Evolutionary conservation across 1,140 invertebrate species (phyloP).

Genomic region (Drosophila arawakana): DNA sequence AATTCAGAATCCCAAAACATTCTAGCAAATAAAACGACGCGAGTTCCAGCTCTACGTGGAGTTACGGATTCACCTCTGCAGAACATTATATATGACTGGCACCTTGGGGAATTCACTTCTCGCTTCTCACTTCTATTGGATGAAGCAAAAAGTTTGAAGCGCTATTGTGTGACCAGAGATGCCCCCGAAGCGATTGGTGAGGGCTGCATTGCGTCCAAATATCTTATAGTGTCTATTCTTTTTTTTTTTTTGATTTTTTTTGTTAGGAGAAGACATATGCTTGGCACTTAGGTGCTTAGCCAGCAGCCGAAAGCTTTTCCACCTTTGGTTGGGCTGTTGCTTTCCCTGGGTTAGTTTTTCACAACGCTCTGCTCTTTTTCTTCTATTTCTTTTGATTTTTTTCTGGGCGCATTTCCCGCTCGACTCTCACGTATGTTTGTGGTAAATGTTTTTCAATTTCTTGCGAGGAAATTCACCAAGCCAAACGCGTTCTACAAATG

Average conservation of each 20-base stretch:
- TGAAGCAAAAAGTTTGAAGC: slow-evolving; percentile 20
- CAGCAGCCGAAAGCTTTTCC: slow-evolving; percentile 43
- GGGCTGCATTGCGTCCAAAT: neutral
- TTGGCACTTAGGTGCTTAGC: slow-evolving; percentile 67
- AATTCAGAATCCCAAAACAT: neutral
- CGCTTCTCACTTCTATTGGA: neutral
- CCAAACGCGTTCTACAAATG: slow-evolving; percentile 57
- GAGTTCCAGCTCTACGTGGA: neutral
- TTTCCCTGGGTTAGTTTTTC: slow-evolving; percentile 36
- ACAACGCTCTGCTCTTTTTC: neutral
- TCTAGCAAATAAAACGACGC: slow-evolving; percentile 21
- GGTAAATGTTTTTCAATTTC: slow-evolving; percentile 79
- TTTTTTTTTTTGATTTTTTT: slow-evolving; percentile 47
- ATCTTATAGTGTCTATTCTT: slow-evolving; percentile 32
- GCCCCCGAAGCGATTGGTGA: neutral
- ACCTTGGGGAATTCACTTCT: neutral
- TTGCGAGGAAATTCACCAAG: slow-evolving; percentile 42
- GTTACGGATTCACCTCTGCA: slow-evolving; percentile 4
- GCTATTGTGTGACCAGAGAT: slow-evolving; percentile 3
- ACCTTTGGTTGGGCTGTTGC: slow-evolving; percentile 28
- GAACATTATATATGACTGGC: slow-evolving; percentile 21
- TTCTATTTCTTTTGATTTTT: neutral
- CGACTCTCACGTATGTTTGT: slow-evolving; percentile 64
- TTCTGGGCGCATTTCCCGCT: slow-evolving; percentile 19
- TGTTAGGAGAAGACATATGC: slow-evolving; percentile 64